A percentile compares a stretch with the other conserved stretches of the same genome.
phyloP scores from a whole-genome alignment of 2,888 invertebrate genomes.

The Himalopsyche anomala region DNA sequence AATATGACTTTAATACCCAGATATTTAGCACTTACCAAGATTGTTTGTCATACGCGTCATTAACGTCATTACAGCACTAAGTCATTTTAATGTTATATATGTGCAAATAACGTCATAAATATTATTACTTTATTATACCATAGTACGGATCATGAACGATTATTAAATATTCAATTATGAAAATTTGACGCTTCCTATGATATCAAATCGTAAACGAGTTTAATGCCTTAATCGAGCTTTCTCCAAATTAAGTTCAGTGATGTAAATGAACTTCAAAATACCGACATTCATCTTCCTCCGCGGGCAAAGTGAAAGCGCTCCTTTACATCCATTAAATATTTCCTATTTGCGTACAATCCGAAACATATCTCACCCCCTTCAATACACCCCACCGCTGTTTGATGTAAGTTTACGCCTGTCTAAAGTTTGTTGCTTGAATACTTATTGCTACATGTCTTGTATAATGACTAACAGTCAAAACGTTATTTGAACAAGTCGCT shows the following conservation, averaged over 20 bases:
- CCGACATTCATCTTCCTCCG: not conserved
- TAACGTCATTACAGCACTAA: no score
- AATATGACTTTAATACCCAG: no score
- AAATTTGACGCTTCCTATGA: not conserved
- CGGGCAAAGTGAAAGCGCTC: not conserved
- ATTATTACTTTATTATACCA: not conserved
- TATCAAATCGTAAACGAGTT: slow-evolving; percentile 3
- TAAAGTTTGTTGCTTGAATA: no score
- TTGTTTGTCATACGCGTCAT: no score
- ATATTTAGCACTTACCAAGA: no score
- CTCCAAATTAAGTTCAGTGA: not conserved
- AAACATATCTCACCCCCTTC: not conserved
- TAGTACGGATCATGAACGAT: not conserved
- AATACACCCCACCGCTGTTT: no score
- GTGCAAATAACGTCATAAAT: no score
- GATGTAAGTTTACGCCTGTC: no score
- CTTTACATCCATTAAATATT: not conserved
- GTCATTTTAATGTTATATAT: no score
- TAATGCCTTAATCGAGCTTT: not conserved
- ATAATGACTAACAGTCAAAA: no score
- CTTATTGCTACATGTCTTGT: no score
- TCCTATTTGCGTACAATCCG: not conserved
- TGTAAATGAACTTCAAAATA: not conserved
- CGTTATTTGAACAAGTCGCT: no score
- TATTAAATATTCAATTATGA: slow-evolving; percentile 2